Evolutionary conservation across 2,113 vertebrate genomes (phyloP), one percentile per base, ranked within the genome.

Genomic region (Anthoscopus minutus): DNA sequence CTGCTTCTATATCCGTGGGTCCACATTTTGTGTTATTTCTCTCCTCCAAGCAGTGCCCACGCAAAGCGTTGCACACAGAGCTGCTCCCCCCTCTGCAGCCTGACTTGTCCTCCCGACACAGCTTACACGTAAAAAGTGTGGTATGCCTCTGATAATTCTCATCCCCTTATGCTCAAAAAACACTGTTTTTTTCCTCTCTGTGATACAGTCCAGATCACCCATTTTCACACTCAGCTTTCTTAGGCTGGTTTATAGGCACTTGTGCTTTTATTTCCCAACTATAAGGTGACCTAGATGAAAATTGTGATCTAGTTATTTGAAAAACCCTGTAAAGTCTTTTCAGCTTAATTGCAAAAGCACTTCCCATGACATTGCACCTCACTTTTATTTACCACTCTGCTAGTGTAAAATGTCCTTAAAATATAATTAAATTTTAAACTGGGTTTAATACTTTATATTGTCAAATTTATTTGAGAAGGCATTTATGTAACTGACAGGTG

Each of bases 401-500:
- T 72, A 48, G 42, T 78, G 67, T 81, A 86, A 80, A 88, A 86
- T 51, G 35, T 74, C 67, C 61, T 95, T 71, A 84, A 95, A 96
- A 94, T 50, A 88, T 82, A 86, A 86, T 71, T 67, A 35, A 61
- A n/a, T 31, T 93, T 81, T 91, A 62, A 91, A 86, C 40, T 87
- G 44, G 25, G 23, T 90, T 86, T 83, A 90, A 78, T 81, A 60
- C 38, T 77, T 93, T 93, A 61, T 44, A 37, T 48, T 91, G 50
- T 92, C 60, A 93, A 78, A 78, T 53, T 71, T 19, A 88, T 88
- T 88, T 79, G 80, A 92, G 77, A 83, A 81, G n/a, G 31, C 64
- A 87, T 88, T 95, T 93, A 81, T 50, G 23, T 92, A 93, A 92
- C 76, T 89, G 79, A 45, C n/a, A 74, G 67, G 91, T 90, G 48